These are phyloP conservation scores for Schizopygopsis pylzovi DNA, from an alignment of 2,797 vertebrate species.

Conservation along the genomic window DNA sequence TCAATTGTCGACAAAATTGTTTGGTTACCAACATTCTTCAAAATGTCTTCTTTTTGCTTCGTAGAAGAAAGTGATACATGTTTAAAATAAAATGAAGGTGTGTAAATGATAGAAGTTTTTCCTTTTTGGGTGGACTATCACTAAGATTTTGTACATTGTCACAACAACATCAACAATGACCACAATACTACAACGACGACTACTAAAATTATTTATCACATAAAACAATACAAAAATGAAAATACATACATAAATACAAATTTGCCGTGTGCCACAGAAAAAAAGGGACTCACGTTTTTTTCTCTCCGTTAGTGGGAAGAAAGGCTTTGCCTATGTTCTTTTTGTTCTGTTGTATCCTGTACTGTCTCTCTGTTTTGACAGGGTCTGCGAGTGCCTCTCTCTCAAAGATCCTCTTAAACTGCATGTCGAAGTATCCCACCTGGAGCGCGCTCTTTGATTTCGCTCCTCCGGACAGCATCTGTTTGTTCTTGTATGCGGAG, in stretches of 20 bases:
- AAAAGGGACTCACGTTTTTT: conserved; percentile 79
- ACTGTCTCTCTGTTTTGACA: conserved; percentile 77
- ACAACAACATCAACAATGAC: neutral
- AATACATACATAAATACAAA: neutral
- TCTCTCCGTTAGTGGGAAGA: conserved; percentile 81
- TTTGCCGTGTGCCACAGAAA: neutral
- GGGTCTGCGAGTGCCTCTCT: conserved; percentile 81
- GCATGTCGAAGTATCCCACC: conserved; percentile 84
- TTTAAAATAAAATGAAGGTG: neutral
- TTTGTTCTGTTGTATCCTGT: conserved; percentile 81
- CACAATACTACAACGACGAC: neutral
- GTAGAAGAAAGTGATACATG: neutral
- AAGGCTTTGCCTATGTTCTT: conserved; percentile 86
- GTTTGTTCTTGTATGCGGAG: conserved; percentile 81
- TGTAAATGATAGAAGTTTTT: neutral
- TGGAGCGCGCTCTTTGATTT: conserved; percentile 80
- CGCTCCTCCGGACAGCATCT: conserved; percentile 79
- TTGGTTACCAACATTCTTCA: neutral
- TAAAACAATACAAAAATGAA: neutral
- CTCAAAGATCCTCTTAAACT: conserved; percentile 82
- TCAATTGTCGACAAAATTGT: neutral
- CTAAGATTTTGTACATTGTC: neutral
- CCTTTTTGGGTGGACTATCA: too few species aligned
- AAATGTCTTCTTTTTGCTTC: neutral
- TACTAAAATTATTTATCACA: neutral